phyloP scores from a whole-genome alignment of 64 coral and sea anemone genomes.

The Stichodactyla helianthus region DNA sequence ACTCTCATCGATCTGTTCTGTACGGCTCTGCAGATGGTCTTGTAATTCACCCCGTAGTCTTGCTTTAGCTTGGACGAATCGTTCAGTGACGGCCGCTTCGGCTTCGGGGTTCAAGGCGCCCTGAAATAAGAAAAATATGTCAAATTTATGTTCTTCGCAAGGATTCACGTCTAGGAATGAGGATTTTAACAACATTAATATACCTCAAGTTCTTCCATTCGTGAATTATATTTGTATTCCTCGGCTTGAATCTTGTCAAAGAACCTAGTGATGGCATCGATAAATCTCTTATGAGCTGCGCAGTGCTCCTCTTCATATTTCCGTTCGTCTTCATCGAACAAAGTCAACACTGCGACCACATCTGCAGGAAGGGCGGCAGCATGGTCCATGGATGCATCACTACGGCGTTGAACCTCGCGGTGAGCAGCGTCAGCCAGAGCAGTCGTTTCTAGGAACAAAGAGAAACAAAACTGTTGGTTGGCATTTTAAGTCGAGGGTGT shows the following conservation, averaged over 20 bases:
- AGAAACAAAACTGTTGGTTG: background rate
- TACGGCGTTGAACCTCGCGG: conserved; percentile 83
- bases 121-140: conserved; percentile 8
- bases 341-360: conserved; percentile 74
- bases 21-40: conserved; percentile 91
- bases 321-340: conserved; percentile 69
- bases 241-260: conserved; percentile 89
- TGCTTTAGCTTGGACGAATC: conserved; percentile 81
- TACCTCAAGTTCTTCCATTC: conserved; percentile 99
- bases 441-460: conserved; percentile 52
- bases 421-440: conserved; percentile 76
- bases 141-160: too few relatives aligned
- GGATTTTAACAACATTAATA: background rate
- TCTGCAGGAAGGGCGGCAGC: conserved; percentile 79
- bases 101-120: conserved; percentile 94
- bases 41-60: conserved; percentile 79
- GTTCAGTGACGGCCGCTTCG: conserved; percentile 81
- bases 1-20: conserved; percentile 83
- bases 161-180: too few relatives aligned
- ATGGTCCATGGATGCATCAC: conserved; percentile 84
- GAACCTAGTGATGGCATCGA: conserved; percentile 76
- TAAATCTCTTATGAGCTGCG: conserved; percentile 74
- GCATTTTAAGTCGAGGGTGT: background rate
- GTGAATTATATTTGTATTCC: conserved; percentile 83
- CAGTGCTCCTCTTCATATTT: conserved; percentile 69